These are phyloP conservation scores for Condylostylus longicornis DNA, from an alignment of 1,140 invertebrate species.

Conservation along the genomic window DNA sequence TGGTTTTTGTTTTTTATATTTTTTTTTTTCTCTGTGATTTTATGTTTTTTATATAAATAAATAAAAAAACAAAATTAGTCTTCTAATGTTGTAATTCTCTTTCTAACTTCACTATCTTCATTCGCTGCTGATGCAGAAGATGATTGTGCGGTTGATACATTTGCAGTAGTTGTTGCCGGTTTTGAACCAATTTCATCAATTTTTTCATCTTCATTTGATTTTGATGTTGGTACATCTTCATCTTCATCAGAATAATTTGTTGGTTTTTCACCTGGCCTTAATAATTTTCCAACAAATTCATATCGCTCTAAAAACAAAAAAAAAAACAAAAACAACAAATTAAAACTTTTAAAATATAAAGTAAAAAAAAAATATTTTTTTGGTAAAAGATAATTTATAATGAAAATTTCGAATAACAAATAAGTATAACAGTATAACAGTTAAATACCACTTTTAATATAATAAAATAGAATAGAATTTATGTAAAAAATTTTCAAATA, in stretches of 20 bases:
- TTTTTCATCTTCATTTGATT: no score
- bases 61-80: not conserved
- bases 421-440: no score
- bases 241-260: constrained; percentile 89
- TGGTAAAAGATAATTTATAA: not conserved
- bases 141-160: no score
- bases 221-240: constrained; percentile 45
- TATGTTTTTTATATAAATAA: not conserved
- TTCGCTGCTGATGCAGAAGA: no score
- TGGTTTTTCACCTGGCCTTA: constrained; percentile 82
- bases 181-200: no score
- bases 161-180: no score
- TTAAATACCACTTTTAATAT: no score
- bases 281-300: constrained; percentile 74
- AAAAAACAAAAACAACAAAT: constrained; percentile 7
- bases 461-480: no score
- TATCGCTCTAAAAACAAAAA: constrained; percentile 71
- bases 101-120: not conserved
- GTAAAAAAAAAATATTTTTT: not conserved
- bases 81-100: not conserved
- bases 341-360: not conserved
- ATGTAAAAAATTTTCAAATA: no score
- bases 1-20: no score
- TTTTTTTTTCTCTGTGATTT: no score
- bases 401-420: no score